Base-by-base conservation (phyloP, 2,888 invertebrate species). In the Leptarthrus brevirostris region DNA sequence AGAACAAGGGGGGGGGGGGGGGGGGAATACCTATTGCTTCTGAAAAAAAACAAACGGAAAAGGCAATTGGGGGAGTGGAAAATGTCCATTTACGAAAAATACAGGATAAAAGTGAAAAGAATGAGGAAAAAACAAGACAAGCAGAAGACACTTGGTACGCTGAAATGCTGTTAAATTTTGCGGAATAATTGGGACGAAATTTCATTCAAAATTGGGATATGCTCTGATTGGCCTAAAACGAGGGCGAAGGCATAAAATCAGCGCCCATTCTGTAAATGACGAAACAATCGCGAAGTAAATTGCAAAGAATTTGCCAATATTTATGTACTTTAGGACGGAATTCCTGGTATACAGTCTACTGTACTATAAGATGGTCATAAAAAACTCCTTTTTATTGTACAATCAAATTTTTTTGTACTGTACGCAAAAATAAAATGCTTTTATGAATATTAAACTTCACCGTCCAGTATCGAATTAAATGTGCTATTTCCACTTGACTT, bases 171-270 rank as follows among this genome's bases (percentile, higher is more conserved):
- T 72, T 72, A 24, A 56, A 72, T 72, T 72, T 54, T 54, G 54
- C 56, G 71, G 56, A 72, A 72, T 72, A 72, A 72, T 72, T 72
- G 71, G 36, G 47, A 36, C 40, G 44, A 49, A 54, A 56, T 72
- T 72, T 72, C 44, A 54, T 54, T 44, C 56, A 53, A 53, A 72
- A 72, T 72, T 72, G 71, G 56, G 53, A 72, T 72, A 72, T 40
- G 71, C 53, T 72, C 71, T 72, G 71, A 72, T 72, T 72, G 54
- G 36, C 40, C 40, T 40, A 40, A 40, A 40, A 40, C 0, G 12
- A 12, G 8, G 12, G 3, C 3, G 40, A 12, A 12, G n/a, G 8
- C 40, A 40, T 40, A 12, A 12, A 12, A 40, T 40, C 40, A 40
- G 40, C 40, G 40, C 40, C 40, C n/a, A 40, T 12, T 40, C 12